phyloP scores from a whole-genome alignment of 2,797 vertebrate species.

The Peromyscus melanophrys region DNA sequence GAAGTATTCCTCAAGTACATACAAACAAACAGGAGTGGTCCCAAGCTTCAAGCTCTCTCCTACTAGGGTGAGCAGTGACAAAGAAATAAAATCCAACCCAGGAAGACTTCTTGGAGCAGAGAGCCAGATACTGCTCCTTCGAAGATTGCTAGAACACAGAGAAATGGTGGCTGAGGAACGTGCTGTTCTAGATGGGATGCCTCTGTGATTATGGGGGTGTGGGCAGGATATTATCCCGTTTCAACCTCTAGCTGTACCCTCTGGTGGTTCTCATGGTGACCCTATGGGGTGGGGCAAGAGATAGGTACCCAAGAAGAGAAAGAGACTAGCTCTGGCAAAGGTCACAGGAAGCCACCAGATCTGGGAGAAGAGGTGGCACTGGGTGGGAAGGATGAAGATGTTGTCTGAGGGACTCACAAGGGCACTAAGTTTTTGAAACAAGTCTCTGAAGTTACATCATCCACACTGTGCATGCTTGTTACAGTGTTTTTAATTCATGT shows the following conservation, averaged over 20 bases:
- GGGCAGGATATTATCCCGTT: background rate
- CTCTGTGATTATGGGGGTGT: background rate
- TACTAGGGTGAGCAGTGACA: background rate
- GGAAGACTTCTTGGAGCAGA: background rate
- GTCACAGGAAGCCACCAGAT: background rate
- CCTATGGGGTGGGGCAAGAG: background rate
- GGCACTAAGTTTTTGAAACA: background rate
- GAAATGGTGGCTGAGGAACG: background rate
- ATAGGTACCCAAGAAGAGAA: background rate
- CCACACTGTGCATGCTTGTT: background rate
- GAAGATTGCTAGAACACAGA: conserved; percentile 45
- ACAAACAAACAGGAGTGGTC: background rate
- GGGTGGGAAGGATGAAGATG: background rate
- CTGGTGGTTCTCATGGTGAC: background rate
- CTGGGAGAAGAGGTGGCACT: background rate
- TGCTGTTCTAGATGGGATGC: background rate
- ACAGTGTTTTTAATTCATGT: background rate
- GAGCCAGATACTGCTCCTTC: background rate
- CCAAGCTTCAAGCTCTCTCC: background rate
- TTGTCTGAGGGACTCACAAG: background rate
- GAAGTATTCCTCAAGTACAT: conserved; percentile 2
- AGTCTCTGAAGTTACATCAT: background rate
- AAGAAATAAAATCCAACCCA: conserved; percentile 1
- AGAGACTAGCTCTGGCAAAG: background rate
- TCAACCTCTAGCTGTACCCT: background rate